phyloP scores from a whole-genome alignment of 1,140 invertebrate genomes.

The Drosophila repletoides region DNA sequence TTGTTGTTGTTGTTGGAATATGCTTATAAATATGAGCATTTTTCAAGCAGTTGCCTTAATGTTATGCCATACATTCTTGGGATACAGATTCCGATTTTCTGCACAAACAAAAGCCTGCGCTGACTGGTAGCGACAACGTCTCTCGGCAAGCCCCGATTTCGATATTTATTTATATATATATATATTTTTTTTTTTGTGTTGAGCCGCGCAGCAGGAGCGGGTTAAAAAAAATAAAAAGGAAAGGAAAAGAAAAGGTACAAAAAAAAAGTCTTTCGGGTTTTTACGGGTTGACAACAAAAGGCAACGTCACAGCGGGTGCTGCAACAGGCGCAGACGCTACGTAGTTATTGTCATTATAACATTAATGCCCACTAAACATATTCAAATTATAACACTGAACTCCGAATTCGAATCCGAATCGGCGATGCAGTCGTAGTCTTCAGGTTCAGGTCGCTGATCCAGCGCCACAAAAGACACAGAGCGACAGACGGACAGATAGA shows the following conservation, averaged over 20 bases:
- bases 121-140: constrained; percentile 76
- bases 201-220: constrained; percentile 35
- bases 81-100: constrained; percentile 25
- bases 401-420: background rate
- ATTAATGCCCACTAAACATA: constrained; percentile 81
- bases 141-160: constrained; percentile 71
- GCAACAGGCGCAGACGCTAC: constrained; percentile 61
- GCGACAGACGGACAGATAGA: background rate
- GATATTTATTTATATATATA: constrained; percentile 70
- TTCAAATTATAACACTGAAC: constrained; percentile 79
- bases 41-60: constrained; percentile 19
- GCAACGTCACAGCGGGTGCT: constrained; percentile 74
- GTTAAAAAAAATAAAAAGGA: background rate
- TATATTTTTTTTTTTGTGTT: constrained; percentile 42
- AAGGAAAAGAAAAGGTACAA: background rate
- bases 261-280: constrained; percentile 4
- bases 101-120: constrained; percentile 70
- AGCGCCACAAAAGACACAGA: background rate
- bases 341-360: constrained; percentile 81
- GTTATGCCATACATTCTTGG: constrained; percentile 35
- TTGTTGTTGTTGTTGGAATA: constrained; percentile 15
- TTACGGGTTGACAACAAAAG: constrained; percentile 71
- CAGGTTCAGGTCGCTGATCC: constrained; percentile 7
- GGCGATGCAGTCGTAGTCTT: too few relatives aligned
- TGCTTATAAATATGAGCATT: constrained; percentile 1